phyloP scores from a whole-genome alignment of 2,113 vertebrate species.

The Podocnemis expansa region DNA sequence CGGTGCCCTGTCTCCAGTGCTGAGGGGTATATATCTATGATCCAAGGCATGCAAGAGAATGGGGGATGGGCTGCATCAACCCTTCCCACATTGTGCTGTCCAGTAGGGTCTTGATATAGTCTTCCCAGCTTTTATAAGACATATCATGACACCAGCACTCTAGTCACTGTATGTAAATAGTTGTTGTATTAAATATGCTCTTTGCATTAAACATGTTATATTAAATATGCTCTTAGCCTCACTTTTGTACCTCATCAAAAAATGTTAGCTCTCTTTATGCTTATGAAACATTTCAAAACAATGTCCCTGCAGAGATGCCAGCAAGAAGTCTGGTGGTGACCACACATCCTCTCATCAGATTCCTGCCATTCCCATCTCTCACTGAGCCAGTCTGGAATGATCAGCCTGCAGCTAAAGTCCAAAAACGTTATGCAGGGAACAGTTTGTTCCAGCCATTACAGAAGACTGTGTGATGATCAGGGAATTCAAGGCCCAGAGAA shows the following conservation, averaged over 20 bases:
- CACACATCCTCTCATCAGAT: constrained; percentile 16
- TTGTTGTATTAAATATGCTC: background rate
- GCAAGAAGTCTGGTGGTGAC: background rate
- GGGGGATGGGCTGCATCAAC: background rate
- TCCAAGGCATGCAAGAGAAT: background rate
- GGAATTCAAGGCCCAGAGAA: background rate
- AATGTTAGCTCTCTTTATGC: background rate
- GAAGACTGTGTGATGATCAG: background rate
- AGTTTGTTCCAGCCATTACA: background rate
- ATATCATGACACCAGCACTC: background rate
- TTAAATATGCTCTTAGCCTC: background rate
- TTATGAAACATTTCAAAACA: constrained; percentile 24
- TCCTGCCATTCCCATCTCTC: constrained; percentile 4
- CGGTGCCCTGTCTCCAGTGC: background rate
- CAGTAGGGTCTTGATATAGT: background rate
- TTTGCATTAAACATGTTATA: background rate
- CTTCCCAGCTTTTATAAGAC: background rate
- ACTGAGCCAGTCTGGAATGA: background rate
- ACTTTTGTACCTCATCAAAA: background rate
- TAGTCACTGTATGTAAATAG: background rate
- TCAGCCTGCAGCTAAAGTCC: background rate
- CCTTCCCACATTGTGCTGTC: background rate
- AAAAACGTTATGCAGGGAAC: background rate
- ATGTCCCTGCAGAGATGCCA: constrained; percentile 21
- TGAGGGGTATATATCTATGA: background rate